Base-by-base conservation (phyloP, 1,140 invertebrate species). In the Zophobas morio region DNA sequence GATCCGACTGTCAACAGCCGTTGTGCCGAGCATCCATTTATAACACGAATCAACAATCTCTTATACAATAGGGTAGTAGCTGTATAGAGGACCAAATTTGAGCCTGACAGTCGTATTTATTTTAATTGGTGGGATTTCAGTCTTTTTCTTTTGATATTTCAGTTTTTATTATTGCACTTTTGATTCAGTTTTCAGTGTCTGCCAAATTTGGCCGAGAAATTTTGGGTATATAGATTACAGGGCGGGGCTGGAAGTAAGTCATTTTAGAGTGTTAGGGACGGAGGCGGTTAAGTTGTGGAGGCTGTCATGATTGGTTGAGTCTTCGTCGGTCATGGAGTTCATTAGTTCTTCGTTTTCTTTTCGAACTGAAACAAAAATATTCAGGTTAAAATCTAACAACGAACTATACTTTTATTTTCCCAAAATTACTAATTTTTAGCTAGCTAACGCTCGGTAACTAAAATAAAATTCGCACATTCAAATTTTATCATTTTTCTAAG, bases 291-390 rank as follows among this genome's bases (percentile, higher is more conserved):
- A 54, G 54, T 73, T 73, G 2, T 73, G 35, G 56, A 73, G 71
- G 34, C 63, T 70, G 63, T 46, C 42, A 46, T 39, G 63, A 39
- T 42, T 73, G 49, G 37, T 54, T 73, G 35, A 47, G 51, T 51
- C 49, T 51, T 51, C 20, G 63, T 47, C 49, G 49, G 42, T 36
- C 20, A 73, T 54, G 36, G 87, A 88, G 77, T 88, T 88, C 79
- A 88, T 79, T 82, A 88, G 79, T 78, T 88, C 87, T 79, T 88
- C 87, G 80, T 88, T 88, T 81, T 88, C 86, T 78, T 86, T 87
- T 39, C 87, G 86, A 71, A 88, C 87, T 88, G 87, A 74, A 87
- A 88, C 81, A 84, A 49, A 20, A 60, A 57, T 33, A 57, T 34
- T 34, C 20, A 20, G 5, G 20, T 53, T 53, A 2, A 20, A 20